Conservation (phyloP, 2,888 invertebrate genomes). For the Uloborus plumipes region DNA sequence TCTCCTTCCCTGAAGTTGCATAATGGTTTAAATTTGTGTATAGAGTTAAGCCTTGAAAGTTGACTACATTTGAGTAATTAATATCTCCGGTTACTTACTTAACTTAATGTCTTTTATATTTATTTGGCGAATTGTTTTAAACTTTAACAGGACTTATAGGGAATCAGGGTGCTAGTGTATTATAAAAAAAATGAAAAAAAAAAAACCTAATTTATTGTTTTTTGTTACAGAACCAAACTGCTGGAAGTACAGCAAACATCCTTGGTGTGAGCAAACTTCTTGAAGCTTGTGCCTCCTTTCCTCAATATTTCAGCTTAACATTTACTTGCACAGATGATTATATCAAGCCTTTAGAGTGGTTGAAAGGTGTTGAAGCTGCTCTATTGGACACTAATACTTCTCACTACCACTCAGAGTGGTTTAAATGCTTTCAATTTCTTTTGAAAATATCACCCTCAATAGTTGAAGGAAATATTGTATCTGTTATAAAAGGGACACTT, state of each 20-base stretch:
- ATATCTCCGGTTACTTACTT: too few relatives aligned
- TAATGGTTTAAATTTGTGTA: too few relatives aligned
- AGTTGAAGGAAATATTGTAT: slow-evolving; percentile 24
- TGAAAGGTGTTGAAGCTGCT: slow-evolving; percentile 19
- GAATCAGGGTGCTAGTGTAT: too few relatives aligned
- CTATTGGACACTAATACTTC: slow-evolving; percentile 23
- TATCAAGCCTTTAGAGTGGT: slow-evolving; percentile 30
- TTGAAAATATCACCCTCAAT: slow-evolving; percentile 28
- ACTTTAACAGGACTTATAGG: too few relatives aligned
- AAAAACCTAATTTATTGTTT: background rate
- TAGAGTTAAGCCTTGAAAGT: too few relatives aligned
- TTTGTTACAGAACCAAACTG: background rate
- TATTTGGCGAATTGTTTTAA: too few relatives aligned
- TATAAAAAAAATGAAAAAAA: too few relatives aligned
- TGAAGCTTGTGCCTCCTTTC: slow-evolving; percentile 21
- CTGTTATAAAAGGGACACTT: slow-evolving; percentile 26
- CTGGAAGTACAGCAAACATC: background rate
- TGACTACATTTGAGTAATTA: too few relatives aligned
- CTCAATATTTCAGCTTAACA: slow-evolving; percentile 22
- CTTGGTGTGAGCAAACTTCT: slow-evolving; percentile 19
- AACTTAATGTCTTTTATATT: too few relatives aligned
- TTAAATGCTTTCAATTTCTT: slow-evolving; percentile 36
- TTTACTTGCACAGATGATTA: slow-evolving; percentile 3
- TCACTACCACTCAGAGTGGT: slow-evolving; percentile 16
- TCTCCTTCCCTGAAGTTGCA: too few relatives aligned